Evolutionary conservation across 1,140 invertebrate species (phyloP), one percentile per base, ranked within the genome.

Genomic region (Temnothorax nylanderi): DNA sequence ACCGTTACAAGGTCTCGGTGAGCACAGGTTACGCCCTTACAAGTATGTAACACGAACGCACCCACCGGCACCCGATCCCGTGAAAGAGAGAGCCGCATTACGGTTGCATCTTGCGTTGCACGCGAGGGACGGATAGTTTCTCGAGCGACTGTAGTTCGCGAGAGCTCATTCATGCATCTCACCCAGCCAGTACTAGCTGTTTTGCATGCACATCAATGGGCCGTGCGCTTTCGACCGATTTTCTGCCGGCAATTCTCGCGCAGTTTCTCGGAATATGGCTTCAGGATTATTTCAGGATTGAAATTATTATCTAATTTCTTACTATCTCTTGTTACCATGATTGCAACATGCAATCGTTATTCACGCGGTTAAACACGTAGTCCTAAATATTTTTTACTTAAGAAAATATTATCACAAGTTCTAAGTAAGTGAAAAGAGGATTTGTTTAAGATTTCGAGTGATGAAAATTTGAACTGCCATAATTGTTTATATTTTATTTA

Each of bases 181-280:
- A 26, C 80, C 49, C 72, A 80, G 74, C 87, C 69, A 69, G 37
- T 18, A 47, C 78, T 47, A 56, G 32, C 47, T 82, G 77, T 85
- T 93, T 92, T 93, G 89, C 91, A 92, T 93, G 88, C 88, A 91
- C 88, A 87, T 93, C 91, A 93, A 93, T 93, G 92, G 89, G 69
- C 90, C 91, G 88, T 78, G 85, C 64, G 87, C 74, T 84, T 75
- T 85, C 88, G 32, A 81, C 34, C 69, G 88, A 88, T 90, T 88
- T 89, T 91, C 71, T 89, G 84, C 77, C 87, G 74, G 74, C n/a
- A 65, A 58, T 47, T 51, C 75, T 67, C 49, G 16, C 34, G 5
- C 60, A 41, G 16, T 77, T 26, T 78, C 82, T 64, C 10, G 34
- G 60, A 77, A 67, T 21, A 13, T 10, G 8, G 37, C 37, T 56